These are phyloP conservation scores for Chrysochloris asiatica DNA, from an alignment of 2,113 vertebrate species.

Conservation along the genomic window DNA sequence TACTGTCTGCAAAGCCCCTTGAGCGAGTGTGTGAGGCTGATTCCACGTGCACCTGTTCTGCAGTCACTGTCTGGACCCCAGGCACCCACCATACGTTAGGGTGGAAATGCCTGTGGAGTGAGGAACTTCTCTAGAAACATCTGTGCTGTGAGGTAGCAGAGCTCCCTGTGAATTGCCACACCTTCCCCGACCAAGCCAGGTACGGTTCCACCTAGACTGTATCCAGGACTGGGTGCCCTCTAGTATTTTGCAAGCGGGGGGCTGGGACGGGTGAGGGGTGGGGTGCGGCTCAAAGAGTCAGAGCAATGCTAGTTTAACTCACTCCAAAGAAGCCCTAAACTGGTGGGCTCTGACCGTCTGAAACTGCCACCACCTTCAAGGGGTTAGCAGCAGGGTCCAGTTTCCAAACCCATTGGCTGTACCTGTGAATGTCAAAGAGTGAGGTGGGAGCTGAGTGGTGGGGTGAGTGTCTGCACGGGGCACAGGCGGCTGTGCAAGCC, in stretches of 20 bases:
- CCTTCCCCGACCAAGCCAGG: conserved; percentile 3
- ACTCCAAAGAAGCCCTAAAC: background rate
- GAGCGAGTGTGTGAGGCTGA: background rate
- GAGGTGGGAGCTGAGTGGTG: background rate
- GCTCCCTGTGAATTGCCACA: conserved; percentile 37
- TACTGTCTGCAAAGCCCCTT: background rate
- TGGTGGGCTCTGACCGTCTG: conserved; percentile 32
- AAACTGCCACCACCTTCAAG: conserved; percentile 49
- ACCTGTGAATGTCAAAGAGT: too few species aligned
- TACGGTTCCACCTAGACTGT: background rate
- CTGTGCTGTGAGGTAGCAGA: conserved; percentile 22
- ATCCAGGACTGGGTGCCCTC: conserved; percentile 13
- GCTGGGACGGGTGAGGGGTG: background rate
- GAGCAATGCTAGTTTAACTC: conserved; percentile 28
- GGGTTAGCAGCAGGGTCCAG: too few species aligned
- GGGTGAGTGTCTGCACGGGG: background rate
- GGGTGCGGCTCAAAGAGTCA: background rate
- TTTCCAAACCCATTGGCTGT: too few species aligned
- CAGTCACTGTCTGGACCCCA: background rate
- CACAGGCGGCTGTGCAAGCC: background rate
- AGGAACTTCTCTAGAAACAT: conserved; percentile 28
- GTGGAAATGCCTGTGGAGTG: background rate
- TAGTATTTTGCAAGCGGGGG: background rate
- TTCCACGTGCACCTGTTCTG: conserved; percentile 44
- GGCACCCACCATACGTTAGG: background rate